A percentile compares a stretch with the other conserved stretches of the same genome.
Conservation (phyloP, 1,140 invertebrate species). For the Meloidogyne chitwoodi region DNA sequence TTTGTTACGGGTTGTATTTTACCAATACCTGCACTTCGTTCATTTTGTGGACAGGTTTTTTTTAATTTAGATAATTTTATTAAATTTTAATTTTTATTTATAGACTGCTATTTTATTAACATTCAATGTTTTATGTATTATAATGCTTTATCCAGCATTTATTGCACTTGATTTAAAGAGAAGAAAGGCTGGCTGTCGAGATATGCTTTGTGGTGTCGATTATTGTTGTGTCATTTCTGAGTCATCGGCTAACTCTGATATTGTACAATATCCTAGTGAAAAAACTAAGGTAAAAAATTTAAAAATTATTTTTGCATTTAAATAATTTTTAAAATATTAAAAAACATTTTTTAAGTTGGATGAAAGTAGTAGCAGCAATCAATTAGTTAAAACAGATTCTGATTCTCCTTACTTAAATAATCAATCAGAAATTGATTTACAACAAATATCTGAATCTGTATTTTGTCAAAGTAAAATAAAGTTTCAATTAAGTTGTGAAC, state of each 20-base stretch:
- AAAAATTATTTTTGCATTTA: no score
- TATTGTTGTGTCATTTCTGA: not conserved
- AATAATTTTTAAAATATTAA: no score
- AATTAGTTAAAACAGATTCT: constrained; percentile 35
- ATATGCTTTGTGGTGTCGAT: constrained; percentile 65
- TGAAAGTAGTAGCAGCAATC: constrained; percentile 31
- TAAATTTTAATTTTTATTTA: not conserved
- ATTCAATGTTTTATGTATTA: constrained; percentile 79
- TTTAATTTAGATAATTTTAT: constrained; percentile 59
- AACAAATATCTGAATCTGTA: constrained; percentile 36
- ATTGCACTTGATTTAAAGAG: constrained; percentile 81
- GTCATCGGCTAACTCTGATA: not conserved
- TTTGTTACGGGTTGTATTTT: constrained; percentile 80
- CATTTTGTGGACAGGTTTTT: constrained; percentile 75
- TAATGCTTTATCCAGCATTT: constrained; percentile 87
- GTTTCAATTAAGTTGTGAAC: not conserved
- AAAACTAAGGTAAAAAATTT: not conserved
- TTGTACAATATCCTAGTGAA: not conserved
- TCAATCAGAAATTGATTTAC: constrained; percentile 18
- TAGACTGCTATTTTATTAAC: constrained; percentile 77
- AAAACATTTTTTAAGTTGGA: constrained; percentile 9
- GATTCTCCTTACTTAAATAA: not conserved
- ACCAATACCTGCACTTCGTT: constrained; percentile 85
- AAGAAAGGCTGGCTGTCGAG: constrained; percentile 71
- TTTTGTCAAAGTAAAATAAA: constrained; percentile 34